These are phyloP conservation scores for Gerris lacustris DNA, from an alignment of 2,888 invertebrate genomes.

Conservation along the genomic window DNA sequence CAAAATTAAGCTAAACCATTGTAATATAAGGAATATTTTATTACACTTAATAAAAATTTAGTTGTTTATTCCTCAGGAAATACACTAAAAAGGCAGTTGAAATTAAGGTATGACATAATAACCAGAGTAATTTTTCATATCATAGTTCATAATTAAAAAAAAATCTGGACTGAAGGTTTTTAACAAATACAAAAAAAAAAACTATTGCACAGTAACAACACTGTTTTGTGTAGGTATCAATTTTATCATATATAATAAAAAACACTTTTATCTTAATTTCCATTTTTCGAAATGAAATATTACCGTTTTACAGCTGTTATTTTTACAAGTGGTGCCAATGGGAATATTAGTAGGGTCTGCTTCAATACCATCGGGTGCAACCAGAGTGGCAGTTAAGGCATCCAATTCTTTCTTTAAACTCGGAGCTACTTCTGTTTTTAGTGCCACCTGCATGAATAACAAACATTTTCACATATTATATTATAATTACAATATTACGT, in stretches of 20 bases:
- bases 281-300: conserved; percentile 10
- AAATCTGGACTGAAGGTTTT: too few relatives aligned
- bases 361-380: conserved; percentile 12
- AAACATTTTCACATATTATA: neutral
- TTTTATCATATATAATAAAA: too few relatives aligned
- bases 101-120: too few relatives aligned
- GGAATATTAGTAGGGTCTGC: conserved; percentile 39
- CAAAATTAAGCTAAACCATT: conserved; percentile 7
- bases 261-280: too few relatives aligned
- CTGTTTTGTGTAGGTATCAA: too few relatives aligned
- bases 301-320: conserved; percentile 60
- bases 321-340: conserved; percentile 73
- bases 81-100: neutral
- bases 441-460: conserved; percentile 35
- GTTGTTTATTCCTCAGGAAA: conserved; percentile 1
- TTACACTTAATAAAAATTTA: neutral
- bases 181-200: too few relatives aligned
- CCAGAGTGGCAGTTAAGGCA: conserved; percentile 9
- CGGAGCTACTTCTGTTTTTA: conserved; percentile 51
- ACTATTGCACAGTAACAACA: too few relatives aligned
- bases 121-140: too few relatives aligned
- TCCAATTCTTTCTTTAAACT: conserved; percentile 42
- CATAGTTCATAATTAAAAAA: too few relatives aligned
- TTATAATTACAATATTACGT: too few relatives aligned
- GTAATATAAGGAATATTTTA: neutral